These are phyloP conservation scores for Amphiprion percula DNA, from an alignment of 2,113 vertebrate species.

Conservation along the genomic window DNA sequence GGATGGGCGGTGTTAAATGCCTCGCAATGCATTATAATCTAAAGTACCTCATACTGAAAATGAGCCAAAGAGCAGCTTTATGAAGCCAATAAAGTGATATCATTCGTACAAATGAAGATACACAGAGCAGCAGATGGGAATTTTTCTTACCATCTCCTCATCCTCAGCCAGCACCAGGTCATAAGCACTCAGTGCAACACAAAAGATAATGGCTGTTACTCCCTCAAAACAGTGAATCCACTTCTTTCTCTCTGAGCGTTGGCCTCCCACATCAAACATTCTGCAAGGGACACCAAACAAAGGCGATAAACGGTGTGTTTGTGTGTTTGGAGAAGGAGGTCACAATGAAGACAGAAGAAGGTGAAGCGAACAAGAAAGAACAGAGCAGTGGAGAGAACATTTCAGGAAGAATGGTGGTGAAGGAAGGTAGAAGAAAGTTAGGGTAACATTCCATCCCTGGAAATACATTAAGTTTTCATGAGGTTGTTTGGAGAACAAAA, in stretches of 20 bases:
- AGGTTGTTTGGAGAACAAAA: slow-evolving; percentile 37
- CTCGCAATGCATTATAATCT: not conserved
- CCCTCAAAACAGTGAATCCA: slow-evolving; percentile 99
- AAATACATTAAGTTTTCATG: slow-evolving; percentile 71
- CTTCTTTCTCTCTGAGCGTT: slow-evolving; percentile 94
- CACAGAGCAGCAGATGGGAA: not conserved
- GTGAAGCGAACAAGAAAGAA: slow-evolving; percentile 2
- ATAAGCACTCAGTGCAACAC: slow-evolving; percentile 96
- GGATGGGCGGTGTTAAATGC: not conserved
- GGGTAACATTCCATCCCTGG: slow-evolving; percentile 44
- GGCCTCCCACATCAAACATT: slow-evolving; percentile 97
- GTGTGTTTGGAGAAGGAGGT: not conserved
- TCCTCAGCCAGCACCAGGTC: slow-evolving; percentile 98
- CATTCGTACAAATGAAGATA: slow-evolving; percentile 6
- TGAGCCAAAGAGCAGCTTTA: slow-evolving; percentile 22
- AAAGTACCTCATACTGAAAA: slow-evolving; percentile 13
- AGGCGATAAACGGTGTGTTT: slow-evolving; percentile 16
- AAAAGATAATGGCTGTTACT: slow-evolving; percentile 98
- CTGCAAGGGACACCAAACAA: slow-evolving; percentile 76
- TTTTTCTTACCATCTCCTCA: slow-evolving; percentile 94
- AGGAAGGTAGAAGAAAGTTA: slow-evolving; percentile 19
- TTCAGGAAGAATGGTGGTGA: slow-evolving; percentile 12
- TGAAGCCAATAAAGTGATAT: slow-evolving; percentile 12
- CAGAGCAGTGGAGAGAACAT: not conserved
- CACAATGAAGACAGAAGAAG: slow-evolving; percentile 21